These are phyloP conservation scores for Pseudomyrmex concolor DNA, from an alignment of 1,140 invertebrate genomes.

Conservation along the genomic window DNA sequence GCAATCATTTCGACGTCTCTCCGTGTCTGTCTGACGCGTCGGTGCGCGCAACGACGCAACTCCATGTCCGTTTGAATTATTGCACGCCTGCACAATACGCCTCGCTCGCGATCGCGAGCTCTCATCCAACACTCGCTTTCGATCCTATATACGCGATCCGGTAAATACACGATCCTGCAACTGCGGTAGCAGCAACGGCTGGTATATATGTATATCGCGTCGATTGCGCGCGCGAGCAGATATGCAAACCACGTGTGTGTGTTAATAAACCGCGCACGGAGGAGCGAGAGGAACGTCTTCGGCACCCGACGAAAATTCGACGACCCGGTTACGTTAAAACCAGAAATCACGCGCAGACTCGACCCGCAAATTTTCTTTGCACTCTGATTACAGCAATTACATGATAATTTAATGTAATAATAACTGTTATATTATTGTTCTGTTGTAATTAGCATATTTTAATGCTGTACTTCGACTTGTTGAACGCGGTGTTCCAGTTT, in stretches of 20 bases:
- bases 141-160: no score
- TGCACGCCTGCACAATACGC: conserved; percentile 53
- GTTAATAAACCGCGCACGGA: not conserved
- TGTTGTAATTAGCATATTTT: no score
- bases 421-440: no score
- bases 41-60: conserved; percentile 27
- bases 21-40: not conserved
- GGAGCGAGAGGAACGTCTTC: not conserved
- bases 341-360: not conserved
- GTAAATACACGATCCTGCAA: no score
- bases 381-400: no score
- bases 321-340: conserved; percentile 30
- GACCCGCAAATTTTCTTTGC: not conserved
- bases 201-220: no score
- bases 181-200: no score
- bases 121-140: no score
- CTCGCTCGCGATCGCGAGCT: not conserved
- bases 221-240: conserved; percentile 11
- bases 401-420: no score
- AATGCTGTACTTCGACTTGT: no score
- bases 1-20: conserved; percentile 57
- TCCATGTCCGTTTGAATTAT: conserved; percentile 56
- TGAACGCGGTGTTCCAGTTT: no score
- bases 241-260: conserved; percentile 27
- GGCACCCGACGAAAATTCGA: conserved; percentile 28